Conservation (phyloP, 2,888 invertebrate genomes). For the Heteromurus nitidus region DNA sequence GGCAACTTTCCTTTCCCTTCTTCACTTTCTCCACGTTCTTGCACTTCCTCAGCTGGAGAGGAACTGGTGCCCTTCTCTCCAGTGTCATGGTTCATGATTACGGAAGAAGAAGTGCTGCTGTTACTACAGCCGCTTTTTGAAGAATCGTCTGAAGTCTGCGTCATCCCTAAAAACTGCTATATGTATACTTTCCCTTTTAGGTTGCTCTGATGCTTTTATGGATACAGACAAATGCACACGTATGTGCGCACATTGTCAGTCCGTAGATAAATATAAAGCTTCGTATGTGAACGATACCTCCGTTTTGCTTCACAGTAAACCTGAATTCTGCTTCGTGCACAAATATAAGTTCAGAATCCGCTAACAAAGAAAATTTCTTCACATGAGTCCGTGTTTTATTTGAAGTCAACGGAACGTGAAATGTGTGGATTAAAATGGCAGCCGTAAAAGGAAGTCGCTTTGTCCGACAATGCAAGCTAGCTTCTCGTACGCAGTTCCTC, state of each 20-base stretch:
- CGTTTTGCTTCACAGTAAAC: no score
- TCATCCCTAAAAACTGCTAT: no score
- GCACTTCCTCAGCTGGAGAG: not conserved
- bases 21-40: not conserved
- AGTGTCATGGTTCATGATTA: conserved; percentile 20
- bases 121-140: conserved; percentile 7
- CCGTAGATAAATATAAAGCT: no score
- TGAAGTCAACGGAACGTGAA: conserved; percentile 34
- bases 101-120: not conserved
- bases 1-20: conserved; percentile 13
- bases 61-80: not conserved
- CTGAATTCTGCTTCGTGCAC: no score
- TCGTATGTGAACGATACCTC: no score
- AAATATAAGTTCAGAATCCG: no score
- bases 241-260: not conserved
- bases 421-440: conserved; percentile 40
- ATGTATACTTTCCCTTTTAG: no score
- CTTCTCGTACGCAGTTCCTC: no score
- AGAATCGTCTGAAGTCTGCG: conserved; percentile 43
- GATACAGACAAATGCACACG: not conserved
- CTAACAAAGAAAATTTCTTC: conserved; percentile 1
- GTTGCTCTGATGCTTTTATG: no score
- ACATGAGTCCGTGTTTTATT: conserved; percentile 17
- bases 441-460: not conserved
- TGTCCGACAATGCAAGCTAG: no score